Evolutionary conservation across 2,113 vertebrate species (phyloP).

Genomic region (Hydropotes inermis): DNA sequence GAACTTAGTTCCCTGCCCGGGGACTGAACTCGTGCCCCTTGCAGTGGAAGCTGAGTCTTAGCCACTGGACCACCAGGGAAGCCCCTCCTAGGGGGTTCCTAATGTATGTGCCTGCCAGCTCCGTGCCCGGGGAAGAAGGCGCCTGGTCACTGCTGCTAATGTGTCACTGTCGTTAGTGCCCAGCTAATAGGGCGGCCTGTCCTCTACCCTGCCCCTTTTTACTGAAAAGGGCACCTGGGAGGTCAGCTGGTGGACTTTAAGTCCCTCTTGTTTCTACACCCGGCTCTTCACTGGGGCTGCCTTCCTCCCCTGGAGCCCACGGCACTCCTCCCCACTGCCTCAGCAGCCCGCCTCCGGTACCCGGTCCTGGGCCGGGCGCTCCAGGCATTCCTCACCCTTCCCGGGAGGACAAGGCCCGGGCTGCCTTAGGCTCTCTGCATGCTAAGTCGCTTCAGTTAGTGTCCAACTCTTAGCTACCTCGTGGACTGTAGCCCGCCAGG

Average conservation of each 20-base stretch:
- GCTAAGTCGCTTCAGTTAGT: not conserved
- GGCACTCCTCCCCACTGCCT: not conserved
- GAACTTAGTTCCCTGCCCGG: not conserved
- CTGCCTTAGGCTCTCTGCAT: not conserved
- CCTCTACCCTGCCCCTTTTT: not conserved
- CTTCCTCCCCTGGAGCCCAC: not conserved
- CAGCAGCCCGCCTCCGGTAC: not conserved
- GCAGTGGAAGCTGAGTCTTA: not conserved
- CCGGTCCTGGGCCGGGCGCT: fast-evolving
- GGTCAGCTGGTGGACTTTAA: not conserved
- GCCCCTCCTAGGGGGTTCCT: not conserved
- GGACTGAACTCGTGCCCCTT: not conserved
- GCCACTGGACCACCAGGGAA: not conserved
- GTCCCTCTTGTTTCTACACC: not conserved
- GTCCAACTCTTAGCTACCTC: not conserved
- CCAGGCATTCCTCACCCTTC: not conserved
- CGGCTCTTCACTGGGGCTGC: not conserved
- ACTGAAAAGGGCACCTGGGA: not conserved
- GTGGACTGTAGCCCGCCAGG: not conserved
- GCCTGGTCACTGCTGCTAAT: not conserved
- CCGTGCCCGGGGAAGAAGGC: not conserved
- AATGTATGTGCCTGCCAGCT: not conserved
- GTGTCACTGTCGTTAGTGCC: not conserved
- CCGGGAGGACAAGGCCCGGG: not conserved
- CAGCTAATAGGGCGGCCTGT: fast-evolving